Evolutionary conservation across 1,140 invertebrate species (phyloP).

Genomic region (Macrotrachela quadricornifera): DNA sequence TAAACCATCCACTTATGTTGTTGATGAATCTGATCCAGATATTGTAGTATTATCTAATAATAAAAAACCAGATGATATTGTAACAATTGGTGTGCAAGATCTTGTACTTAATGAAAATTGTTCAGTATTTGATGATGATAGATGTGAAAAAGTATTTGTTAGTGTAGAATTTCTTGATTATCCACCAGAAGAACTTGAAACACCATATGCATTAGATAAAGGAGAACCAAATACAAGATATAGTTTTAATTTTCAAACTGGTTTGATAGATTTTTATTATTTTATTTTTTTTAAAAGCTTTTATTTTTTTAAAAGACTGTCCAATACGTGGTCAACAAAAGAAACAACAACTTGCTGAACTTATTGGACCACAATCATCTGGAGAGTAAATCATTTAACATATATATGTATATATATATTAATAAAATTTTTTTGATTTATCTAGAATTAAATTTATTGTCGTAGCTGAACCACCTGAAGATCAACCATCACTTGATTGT

Average conservation of each 20-base stretch:
- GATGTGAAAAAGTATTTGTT: conserved; percentile 27
- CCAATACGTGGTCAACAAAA: conserved; percentile 16
- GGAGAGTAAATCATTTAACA: too few relatives aligned
- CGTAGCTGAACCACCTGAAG: neutral
- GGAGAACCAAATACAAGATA: conserved; percentile 21
- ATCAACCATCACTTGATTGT: conserved; percentile 20
- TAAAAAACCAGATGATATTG: conserved; percentile 14
- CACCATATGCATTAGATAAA: conserved; percentile 31
- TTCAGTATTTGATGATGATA: conserved; percentile 17
- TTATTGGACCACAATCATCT: conserved; percentile 17
- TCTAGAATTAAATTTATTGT: too few relatives aligned
- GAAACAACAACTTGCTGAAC: conserved; percentile 23
- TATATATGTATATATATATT: too few relatives aligned
- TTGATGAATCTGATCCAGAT: neutral
- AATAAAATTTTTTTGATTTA: too few relatives aligned
- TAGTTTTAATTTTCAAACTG: conserved; percentile 29
- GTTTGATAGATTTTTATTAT: conserved; percentile 42
- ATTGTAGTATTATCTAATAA: conserved; percentile 1
- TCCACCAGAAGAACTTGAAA: conserved; percentile 28
- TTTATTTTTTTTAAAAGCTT: conserved; percentile 26
- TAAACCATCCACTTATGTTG: neutral
- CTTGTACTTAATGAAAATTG: conserved; percentile 16
- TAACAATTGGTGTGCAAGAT: conserved; percentile 19
- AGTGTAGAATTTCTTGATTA: conserved; percentile 30
- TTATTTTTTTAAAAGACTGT: conserved; percentile 30